phyloP scores from a whole-genome alignment of 1,140 invertebrate genomes.

The Helicoverpa zea region DNA sequence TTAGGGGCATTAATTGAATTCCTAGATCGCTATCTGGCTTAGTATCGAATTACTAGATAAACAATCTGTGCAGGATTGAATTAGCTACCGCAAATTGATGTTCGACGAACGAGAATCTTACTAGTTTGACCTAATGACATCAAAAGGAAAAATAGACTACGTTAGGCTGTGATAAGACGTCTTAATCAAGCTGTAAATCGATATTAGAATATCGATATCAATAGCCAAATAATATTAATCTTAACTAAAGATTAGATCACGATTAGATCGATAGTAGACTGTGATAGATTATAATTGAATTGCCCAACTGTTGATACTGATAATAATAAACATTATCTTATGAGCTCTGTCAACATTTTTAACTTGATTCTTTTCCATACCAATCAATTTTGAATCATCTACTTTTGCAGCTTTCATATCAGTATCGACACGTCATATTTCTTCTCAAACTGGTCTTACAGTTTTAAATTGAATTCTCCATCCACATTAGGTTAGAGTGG shows the following conservation, averaged over 20 bases:
- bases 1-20: constrained; percentile 10
- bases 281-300: constrained; percentile 12
- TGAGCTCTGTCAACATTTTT: no score
- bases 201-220: neutral
- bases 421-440: neutral
- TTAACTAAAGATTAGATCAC: constrained; percentile 1
- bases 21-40: constrained; percentile 24
- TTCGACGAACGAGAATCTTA: neutral
- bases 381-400: no score
- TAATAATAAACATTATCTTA: neutral
- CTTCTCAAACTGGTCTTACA: neutral
- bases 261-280: neutral
- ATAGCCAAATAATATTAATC: neutral
- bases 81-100: neutral
- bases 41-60: constrained; percentile 29
- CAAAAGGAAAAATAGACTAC: neutral
- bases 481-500: constrained; percentile 33
- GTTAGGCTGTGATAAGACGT: neutral
- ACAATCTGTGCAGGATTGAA: constrained; percentile 19
- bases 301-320: neutral
- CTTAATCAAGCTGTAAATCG: neutral
- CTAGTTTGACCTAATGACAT: neutral
- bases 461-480: constrained; percentile 7
- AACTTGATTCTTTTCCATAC: no score
- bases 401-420: neutral